A percentile compares a stretch with the other conserved stretches of the same genome.
Conservation (phyloP, 2,888 invertebrate species). For the Dascillus cervinus region DNA sequence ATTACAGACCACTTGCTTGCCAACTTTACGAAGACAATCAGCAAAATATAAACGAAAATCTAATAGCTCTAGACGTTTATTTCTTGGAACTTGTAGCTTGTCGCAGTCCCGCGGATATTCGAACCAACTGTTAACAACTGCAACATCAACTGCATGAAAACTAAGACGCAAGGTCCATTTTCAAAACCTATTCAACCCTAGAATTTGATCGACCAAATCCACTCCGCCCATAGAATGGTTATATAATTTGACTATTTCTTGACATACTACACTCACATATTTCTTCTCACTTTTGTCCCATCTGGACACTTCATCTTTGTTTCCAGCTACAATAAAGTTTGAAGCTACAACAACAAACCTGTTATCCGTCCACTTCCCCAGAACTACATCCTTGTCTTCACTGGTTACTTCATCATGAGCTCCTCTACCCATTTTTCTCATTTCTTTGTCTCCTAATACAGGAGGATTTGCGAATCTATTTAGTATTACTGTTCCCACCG, state of each 20-base stretch:
- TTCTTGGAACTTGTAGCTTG: constrained; percentile 7
- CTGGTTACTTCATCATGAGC: constrained; percentile 14
- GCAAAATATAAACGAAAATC: constrained; percentile 8
- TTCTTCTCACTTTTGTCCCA: constrained; percentile 14
- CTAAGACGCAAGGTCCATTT: constrained; percentile 17
- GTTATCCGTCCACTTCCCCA: constrained; percentile 18
- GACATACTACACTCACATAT: constrained; percentile 9
- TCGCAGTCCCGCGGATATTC: constrained; percentile 16
- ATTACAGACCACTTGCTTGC: constrained; percentile 3
- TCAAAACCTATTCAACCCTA: constrained; percentile 15
- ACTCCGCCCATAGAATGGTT: constrained; percentile 22
- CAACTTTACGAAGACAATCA: constrained; percentile 2
- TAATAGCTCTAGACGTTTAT: constrained; percentile 9
- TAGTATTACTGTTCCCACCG: constrained; percentile 11
- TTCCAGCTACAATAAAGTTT: constrained; percentile 16
- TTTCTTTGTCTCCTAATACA: constrained; percentile 6
- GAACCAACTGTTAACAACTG: constrained; percentile 15
- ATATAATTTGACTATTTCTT: constrained; percentile 12
- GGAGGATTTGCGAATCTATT: constrained; percentile 13
- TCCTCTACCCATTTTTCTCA: constrained; percentile 8
- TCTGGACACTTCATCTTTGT: constrained; percentile 13
- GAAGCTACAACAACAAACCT: constrained; percentile 14
- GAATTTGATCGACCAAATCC: constrained; percentile 19
- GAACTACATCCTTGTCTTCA: constrained; percentile 10
- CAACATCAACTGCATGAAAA: constrained; percentile 17